Conservation (phyloP, 2,113 vertebrate genomes). For the Amphilophus citrinellus region DNA sequence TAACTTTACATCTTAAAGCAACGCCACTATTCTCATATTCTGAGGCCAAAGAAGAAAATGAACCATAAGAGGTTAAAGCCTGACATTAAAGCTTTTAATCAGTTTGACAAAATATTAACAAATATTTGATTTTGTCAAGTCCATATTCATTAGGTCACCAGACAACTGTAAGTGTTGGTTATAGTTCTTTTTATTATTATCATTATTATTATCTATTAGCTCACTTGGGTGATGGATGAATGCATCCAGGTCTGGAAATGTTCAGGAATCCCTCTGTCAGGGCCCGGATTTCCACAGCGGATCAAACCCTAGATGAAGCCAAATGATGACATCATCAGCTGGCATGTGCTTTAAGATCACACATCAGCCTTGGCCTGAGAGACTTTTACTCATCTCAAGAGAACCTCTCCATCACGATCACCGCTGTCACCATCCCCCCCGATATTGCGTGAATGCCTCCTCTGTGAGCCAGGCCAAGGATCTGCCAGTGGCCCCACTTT, state of each 20-base stretch:
- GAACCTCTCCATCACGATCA: constrained; percentile 48
- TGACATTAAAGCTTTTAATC: neutral
- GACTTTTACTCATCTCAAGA: constrained; percentile 60
- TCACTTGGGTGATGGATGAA: neutral
- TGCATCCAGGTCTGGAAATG: neutral
- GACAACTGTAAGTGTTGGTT: no score
- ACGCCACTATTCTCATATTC: neutral
- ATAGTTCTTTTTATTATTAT: neutral
- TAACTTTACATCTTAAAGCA: neutral
- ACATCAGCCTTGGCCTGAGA: constrained; percentile 13
- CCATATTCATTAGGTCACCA: no score
- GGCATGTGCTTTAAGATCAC: constrained; percentile 20
- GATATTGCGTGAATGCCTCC: constrained; percentile 83
- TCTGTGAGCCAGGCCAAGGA: constrained; percentile 88
- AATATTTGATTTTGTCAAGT: no score
- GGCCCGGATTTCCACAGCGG: neutral
- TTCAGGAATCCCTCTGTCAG: neutral
- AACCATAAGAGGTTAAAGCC: neutral
- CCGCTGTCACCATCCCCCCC: constrained; percentile 53
- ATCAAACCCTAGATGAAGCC: neutral
- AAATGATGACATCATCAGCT: constrained; percentile 59
- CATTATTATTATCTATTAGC: neutral
- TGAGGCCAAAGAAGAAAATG: neutral
- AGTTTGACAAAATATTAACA: neutral
- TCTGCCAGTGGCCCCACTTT: constrained; percentile 85